These are phyloP conservation scores for Spisula solida DNA, from an alignment of 2,888 invertebrate genomes.

Conservation along the genomic window DNA sequence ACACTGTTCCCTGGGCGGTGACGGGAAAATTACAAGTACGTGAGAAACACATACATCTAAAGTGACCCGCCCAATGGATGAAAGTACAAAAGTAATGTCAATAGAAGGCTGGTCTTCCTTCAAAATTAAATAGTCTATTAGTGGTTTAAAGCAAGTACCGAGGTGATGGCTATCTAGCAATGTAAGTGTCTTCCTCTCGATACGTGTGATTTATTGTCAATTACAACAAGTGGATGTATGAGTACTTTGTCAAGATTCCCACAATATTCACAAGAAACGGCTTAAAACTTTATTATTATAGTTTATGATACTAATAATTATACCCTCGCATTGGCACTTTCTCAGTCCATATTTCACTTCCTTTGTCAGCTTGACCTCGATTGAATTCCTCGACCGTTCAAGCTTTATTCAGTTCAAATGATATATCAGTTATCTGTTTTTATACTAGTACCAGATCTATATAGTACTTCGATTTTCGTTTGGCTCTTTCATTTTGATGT, in stretches of 20 bases:
- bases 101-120: conserved; percentile 40
- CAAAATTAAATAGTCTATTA: conserved; percentile 23
- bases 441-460: too few relatives aligned
- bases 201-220: background rate
- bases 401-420: too few relatives aligned
- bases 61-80: background rate
- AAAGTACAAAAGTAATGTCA: conserved; percentile 30
- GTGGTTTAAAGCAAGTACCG: background rate
- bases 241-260: background rate
- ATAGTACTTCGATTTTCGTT: too few relatives aligned
- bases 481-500: too few relatives aligned
- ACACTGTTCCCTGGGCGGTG: conserved; percentile 39
- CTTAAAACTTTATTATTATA: background rate
- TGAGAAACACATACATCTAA: conserved; percentile 33
- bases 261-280: background rate
- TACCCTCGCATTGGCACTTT: background rate
- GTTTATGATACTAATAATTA: background rate
- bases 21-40: conserved; percentile 46
- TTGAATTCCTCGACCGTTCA: background rate
- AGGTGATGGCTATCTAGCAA: background rate
- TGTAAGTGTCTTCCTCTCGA: background rate
- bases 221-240: background rate
- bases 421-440: too few relatives aligned
- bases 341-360: background rate
- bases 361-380: background rate